Evolutionary conservation across 2,797 vertebrate species (phyloP), one percentile per base, ranked within the genome.

Genomic region (Gallinago solitaria): DNA sequence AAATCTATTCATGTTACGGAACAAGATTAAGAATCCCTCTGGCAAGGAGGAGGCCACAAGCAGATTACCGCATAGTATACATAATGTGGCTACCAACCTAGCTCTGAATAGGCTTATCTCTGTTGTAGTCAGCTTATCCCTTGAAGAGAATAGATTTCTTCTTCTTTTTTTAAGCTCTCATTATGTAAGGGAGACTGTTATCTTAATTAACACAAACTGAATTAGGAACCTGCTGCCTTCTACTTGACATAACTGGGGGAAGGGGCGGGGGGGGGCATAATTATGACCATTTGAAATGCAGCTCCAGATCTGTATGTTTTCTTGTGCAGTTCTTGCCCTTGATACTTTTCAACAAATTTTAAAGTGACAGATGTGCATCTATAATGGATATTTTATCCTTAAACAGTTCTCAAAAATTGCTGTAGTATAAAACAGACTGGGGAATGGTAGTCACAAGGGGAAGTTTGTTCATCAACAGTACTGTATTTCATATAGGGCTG

Each of bases 101-200:
- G 43, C 61, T 90, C 59, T 76, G 73, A 89, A 54, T 81, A 78
- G 82, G n/a, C 87, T 94, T 93, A 81, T 91, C 35, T 74, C 83
- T 81, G 45, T 75, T 95, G 47, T 86, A 93, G 83, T 81, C 87
- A 86, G 61, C 39, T 96, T 96, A 93, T 81, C 56, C 45, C n/a
- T 76, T 92, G 78, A 91, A 93, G 84, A 83, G 64, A 71, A 77
- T 74, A 77, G 64, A 37, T 53, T 48, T 51, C 13, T 54, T 17
- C 32, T 21, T 20, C 30, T 13, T n/a, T 69, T 33, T 45, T 81
- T 88, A 73, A 47, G 67, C 45, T 90, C 20, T 90, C 20, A 30
- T 95, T 96, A 93, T 83, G n/a, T 93, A 96, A 97, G 60, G 60
- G 56, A 60, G 83, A 39, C 60, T 92, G 70, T 82, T 94, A 70